Evolutionary conservation across 2,113 vertebrate species (phyloP).

Genomic region (Phalacrocorax carbo): DNA sequence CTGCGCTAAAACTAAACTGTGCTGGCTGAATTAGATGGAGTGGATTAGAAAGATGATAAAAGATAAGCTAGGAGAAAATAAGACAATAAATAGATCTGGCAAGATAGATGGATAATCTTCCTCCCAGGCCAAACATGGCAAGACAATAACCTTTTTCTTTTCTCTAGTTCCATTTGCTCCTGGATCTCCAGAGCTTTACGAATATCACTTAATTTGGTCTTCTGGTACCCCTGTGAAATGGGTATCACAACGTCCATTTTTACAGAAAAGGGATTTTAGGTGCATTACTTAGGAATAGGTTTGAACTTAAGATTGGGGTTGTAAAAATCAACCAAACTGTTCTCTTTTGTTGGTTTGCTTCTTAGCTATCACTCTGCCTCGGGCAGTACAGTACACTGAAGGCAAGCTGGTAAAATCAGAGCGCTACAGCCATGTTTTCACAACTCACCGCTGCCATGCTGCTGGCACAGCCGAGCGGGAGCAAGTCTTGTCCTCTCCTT

Average conservation of each 20-base stretch:
- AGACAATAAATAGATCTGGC: slow-evolving; percentile 36
- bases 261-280: background rate
- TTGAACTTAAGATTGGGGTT: background rate
- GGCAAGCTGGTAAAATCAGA: background rate
- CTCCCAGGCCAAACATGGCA: slow-evolving; percentile 2
- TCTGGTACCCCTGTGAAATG: background rate
- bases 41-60: slow-evolving; percentile 34
- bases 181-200: background rate
- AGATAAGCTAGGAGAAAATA: slow-evolving; percentile 31
- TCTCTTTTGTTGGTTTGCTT: background rate
- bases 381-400: rapidly evolving
- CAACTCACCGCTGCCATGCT: background rate
- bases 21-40: slow-evolving; percentile 6
- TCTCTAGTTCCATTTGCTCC: background rate
- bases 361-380: rapidly evolving
- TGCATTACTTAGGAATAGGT: background rate
- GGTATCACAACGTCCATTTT: background rate
- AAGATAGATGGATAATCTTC: slow-evolving; percentile 30
- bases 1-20: background rate
- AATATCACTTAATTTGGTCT: background rate
- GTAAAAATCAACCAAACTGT: background rate
- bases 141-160: slow-evolving; percentile 33
- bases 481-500: background rate
- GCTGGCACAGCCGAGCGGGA: background rate
- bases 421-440: background rate